Percentiles rank a stretch among this genome's conserved stretches.
Evolutionary conservation across 2,797 vertebrate genomes (phyloP).

Genomic region (Bryconaethiops microstoma): DNA sequence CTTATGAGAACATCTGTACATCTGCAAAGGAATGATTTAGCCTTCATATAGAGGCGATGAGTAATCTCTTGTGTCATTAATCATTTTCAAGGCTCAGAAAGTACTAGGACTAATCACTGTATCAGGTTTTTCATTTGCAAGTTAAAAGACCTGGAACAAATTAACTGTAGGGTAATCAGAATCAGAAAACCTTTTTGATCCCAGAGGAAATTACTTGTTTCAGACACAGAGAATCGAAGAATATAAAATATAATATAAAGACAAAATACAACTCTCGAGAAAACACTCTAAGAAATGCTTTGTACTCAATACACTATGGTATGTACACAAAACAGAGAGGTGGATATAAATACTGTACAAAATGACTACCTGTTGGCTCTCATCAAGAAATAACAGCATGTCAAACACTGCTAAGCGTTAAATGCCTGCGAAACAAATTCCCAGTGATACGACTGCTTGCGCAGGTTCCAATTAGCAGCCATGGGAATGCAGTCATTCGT

Average conservation of each 20-base stretch:
- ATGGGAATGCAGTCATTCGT: conserved; percentile 11
- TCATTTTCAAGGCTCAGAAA: not conserved
- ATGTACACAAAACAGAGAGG: no score
- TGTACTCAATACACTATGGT: no score
- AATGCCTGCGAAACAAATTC: not conserved
- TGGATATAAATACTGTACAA: no score
- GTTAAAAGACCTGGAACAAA: not conserved
- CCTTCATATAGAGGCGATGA: not conserved
- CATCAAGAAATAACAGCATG: not conserved
- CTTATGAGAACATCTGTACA: no score
- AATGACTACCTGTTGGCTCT: conserved; percentile 2
- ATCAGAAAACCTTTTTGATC: no score
- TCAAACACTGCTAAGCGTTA: not conserved
- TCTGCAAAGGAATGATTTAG: no score
- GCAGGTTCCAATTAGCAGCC: not conserved
- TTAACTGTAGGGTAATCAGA: not conserved
- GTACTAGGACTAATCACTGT: not conserved
- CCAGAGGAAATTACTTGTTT: no score
- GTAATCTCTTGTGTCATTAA: not conserved
- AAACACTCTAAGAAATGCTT: no score
- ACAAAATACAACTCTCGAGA: no score
- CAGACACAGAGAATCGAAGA: no score
- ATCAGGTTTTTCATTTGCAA: not conserved
- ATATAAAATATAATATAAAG: no score
- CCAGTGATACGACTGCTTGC: not conserved